A percentile compares a stretch with the other conserved stretches of the same genome.
Evolutionary conservation across 1,140 invertebrate species (phyloP).

Genomic region (Wasmannia auropunctata): DNA sequence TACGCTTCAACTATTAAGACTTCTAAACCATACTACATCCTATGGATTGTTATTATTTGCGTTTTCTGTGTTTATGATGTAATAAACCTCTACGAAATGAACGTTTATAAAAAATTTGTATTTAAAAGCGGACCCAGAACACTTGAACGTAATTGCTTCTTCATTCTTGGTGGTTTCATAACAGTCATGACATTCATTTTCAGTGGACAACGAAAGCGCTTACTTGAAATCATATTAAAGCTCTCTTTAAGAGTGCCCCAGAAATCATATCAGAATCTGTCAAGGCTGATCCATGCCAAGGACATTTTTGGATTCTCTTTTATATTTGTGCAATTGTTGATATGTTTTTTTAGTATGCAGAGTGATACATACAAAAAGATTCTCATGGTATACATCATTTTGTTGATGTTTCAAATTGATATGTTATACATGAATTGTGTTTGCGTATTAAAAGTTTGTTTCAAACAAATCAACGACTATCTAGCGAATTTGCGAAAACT

Average conservation of each 20-base stretch:
- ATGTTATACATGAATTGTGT: not conserved
- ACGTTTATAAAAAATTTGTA: not conserved
- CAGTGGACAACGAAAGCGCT: not conserved
- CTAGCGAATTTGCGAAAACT: not conserved
- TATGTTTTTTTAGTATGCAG: not conserved
- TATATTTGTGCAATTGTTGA: not conserved
- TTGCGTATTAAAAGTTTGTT: not conserved
- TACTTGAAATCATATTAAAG: not conserved
- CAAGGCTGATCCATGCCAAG: not conserved
- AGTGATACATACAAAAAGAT: not conserved
- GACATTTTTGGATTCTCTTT: not conserved
- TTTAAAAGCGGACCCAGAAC: not conserved
- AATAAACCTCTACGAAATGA: not conserved
- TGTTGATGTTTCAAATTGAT: conserved; percentile 66
- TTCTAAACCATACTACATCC: not conserved
- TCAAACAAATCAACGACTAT: not conserved
- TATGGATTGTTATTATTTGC: not conserved
- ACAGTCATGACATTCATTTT: not conserved
- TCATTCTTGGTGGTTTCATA: conserved; percentile 60
- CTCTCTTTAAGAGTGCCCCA: not conserved
- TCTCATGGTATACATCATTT: conserved; percentile 58
- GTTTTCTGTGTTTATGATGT: not conserved
- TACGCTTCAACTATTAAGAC: not conserved
- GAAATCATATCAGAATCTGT: not conserved
- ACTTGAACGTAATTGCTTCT: not conserved